Evolutionary conservation across 2,888 invertebrate species (phyloP).

Genomic region (Luffia ferchaultella): DNA sequence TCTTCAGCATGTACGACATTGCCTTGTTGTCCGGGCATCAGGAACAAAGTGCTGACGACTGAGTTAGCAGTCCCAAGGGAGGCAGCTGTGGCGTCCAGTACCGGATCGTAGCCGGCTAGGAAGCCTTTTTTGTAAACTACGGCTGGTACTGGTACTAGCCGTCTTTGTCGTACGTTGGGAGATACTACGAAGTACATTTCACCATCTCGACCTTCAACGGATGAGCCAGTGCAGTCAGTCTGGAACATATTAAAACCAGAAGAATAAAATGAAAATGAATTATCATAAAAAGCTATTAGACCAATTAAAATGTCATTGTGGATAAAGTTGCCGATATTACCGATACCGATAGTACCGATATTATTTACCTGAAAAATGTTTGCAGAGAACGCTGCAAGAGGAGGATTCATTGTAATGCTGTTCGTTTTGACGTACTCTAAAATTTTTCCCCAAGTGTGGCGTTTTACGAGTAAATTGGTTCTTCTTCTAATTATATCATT

Average conservation of each 20-base stretch:
- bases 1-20: constrained; percentile 82
- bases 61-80: constrained; percentile 77
- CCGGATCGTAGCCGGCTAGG: constrained; percentile 85
- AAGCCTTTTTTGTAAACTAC: constrained; percentile 80
- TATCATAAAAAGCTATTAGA: too few species aligned
- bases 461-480: constrained; percentile 81
- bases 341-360: too few species aligned
- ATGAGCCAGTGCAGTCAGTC: constrained; percentile 80
- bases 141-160: constrained; percentile 85
- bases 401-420: constrained; percentile 75
- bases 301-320: too few species aligned
- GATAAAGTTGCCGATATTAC: too few species aligned
- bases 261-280: too few species aligned
- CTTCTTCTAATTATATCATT: constrained; percentile 83
- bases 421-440: constrained; percentile 79
- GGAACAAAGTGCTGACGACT: constrained; percentile 78
- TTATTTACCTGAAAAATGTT: constrained; percentile 80
- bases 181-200: constrained; percentile 88
- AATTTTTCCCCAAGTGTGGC: constrained; percentile 80
- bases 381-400: constrained; percentile 81
- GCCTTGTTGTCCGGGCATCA: constrained; percentile 88
- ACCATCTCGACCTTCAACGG: constrained; percentile 80
- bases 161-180: constrained; percentile 79
- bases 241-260: too few species aligned
- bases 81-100: constrained; percentile 83